Evolutionary conservation across 1,140 invertebrate species (phyloP).

Genomic region (Anastrepha ludens): DNA sequence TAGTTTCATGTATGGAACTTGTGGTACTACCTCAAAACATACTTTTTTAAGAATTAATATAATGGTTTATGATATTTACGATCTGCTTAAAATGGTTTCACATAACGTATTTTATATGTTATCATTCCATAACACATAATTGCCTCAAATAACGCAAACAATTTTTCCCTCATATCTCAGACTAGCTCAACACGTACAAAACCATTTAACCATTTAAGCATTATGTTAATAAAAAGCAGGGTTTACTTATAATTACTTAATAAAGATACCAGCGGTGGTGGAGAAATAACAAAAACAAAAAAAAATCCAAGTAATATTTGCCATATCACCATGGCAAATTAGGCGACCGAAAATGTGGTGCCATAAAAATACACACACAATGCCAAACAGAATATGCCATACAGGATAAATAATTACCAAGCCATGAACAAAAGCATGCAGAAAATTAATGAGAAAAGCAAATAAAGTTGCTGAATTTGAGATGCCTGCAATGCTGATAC

Average conservation of each 20-base stretch:
- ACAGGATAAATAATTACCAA: slow-evolving; percentile 32
- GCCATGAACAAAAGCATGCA: neutral
- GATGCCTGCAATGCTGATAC: slow-evolving; percentile 49
- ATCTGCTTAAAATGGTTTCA: too few species aligned
- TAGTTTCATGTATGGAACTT: too few species aligned
- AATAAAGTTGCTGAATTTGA: slow-evolving; percentile 32
- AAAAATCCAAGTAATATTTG: neutral
- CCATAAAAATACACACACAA: slow-evolving; percentile 1
- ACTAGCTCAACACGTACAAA: too few species aligned
- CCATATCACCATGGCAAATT: slow-evolving; percentile 41
- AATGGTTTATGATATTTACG: too few species aligned
- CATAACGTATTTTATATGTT: too few species aligned
- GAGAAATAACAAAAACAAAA: neutral
- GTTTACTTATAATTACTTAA: slow-evolving; percentile 31
- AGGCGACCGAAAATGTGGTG: slow-evolving; percentile 22
- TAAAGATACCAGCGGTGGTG: neutral
- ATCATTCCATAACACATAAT: too few species aligned
- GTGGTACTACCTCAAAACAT: too few species aligned
- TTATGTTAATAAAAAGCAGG: neutral
- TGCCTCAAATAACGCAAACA: too few species aligned
- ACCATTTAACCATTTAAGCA: neutral
- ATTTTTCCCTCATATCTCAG: too few species aligned
- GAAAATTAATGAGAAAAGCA: slow-evolving; percentile 22
- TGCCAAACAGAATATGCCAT: neutral
- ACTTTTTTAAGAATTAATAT: too few species aligned